Conservation (phyloP, 2,113 vertebrate species). For the Anolis carolinensis region DNA sequence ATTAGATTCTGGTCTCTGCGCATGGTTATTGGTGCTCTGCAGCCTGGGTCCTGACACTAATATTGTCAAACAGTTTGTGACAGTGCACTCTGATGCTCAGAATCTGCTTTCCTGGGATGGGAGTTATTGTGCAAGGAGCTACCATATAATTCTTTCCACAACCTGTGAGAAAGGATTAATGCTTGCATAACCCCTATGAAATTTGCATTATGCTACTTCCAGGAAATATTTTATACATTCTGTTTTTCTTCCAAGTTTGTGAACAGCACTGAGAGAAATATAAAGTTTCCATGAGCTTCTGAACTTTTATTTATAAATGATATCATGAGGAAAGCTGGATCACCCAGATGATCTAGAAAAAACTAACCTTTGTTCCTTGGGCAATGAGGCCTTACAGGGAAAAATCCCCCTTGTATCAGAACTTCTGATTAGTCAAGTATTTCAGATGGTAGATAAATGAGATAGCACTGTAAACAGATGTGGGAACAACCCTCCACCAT, state of each 20-base stretch:
- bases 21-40: too few species aligned
- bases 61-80: too few species aligned
- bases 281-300: background rate
- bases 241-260: background rate
- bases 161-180: too few species aligned
- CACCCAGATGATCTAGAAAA: background rate
- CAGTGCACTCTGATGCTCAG: too few species aligned
- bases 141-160: too few species aligned
- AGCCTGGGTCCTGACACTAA: too few species aligned
- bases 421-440: conserved; percentile 14
- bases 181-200: background rate
- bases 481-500: background rate
- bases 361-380: background rate
- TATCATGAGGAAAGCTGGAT: background rate
- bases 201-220: background rate
- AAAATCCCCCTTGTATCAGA: background rate
- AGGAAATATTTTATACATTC: background rate
- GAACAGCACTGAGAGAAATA: background rate
- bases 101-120: too few species aligned
- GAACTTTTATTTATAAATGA: background rate
- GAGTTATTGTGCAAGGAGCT: too few species aligned
- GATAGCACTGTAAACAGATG: conserved; percentile 7
- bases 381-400: background rate
- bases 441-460: conserved; percentile 20
- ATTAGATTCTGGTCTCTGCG: too few species aligned